A percentile compares a stretch with the other conserved stretches of the same genome.
Conservation (phyloP, 2,888 invertebrate genomes). For the Agelastica alni region DNA sequence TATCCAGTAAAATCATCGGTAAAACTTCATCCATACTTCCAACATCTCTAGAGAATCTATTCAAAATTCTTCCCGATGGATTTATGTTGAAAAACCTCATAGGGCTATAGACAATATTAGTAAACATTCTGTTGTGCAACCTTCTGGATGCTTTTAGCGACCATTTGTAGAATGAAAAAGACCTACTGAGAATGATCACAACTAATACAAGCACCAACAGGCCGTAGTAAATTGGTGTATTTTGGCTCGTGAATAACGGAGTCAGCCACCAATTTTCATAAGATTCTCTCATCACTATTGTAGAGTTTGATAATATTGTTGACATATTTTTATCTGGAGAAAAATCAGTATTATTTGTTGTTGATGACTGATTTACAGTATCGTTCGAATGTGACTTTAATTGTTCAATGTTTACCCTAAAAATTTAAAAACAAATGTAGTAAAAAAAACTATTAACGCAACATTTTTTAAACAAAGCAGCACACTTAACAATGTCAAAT, state of each 20-base stretch:
- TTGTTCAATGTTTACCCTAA: constrained; percentile 24
- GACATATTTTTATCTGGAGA: neutral
- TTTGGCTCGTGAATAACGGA: constrained; percentile 10
- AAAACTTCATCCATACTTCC: constrained; percentile 63
- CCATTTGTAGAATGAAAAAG: constrained; percentile 59
- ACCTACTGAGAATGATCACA: constrained; percentile 55
- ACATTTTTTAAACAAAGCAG: no score
- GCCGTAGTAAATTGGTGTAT: constrained; percentile 19
- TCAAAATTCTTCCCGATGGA: constrained; percentile 67
- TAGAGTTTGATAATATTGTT: neutral
- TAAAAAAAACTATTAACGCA: no score
- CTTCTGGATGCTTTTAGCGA: constrained; percentile 62
- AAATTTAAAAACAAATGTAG: neutral
- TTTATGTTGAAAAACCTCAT: constrained; percentile 74
- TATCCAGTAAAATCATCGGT: constrained; percentile 60
- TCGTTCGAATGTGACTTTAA: no score
- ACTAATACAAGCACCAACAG: constrained; percentile 10
- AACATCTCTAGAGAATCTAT: constrained; percentile 75
- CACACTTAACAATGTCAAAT: no score
- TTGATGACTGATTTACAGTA: no score
- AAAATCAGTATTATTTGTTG: constrained; percentile 1
- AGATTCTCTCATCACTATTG: no score
- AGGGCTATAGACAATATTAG: constrained; percentile 65
- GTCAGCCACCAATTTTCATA: constrained; percentile 18
- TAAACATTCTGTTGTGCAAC: constrained; percentile 62